These are phyloP conservation scores for Heliconius nattereri DNA, from an alignment of 1,140 invertebrate genomes.

Conservation along the genomic window DNA sequence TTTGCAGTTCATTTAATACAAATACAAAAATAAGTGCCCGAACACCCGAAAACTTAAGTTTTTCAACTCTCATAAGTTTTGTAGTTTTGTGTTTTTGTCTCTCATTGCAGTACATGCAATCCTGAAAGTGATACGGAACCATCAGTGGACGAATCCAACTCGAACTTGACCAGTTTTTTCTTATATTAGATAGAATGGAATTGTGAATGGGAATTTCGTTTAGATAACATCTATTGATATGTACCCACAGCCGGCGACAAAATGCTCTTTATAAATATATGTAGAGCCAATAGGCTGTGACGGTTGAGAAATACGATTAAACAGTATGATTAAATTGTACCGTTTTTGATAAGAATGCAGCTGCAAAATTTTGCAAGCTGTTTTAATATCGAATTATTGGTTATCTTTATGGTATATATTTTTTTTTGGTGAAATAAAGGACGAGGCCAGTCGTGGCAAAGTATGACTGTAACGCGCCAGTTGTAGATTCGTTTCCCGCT, in stretches of 20 bases:
- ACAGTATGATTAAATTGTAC: constrained; percentile 6
- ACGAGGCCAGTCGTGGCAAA: too few species aligned
- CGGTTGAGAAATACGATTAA: constrained; percentile 10
- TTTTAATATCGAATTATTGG: constrained; percentile 12
- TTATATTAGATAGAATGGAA: constrained; percentile 53
- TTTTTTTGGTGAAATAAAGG: background rate
- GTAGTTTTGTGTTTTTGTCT: too few species aligned
- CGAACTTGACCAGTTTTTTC: constrained; percentile 30
- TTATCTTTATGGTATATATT: background rate
- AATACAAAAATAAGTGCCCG: too few species aligned
- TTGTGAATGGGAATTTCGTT: constrained; percentile 52
- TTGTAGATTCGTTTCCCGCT: too few species aligned
- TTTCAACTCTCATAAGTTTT: too few species aligned
- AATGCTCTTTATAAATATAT: background rate
- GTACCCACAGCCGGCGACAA: background rate
- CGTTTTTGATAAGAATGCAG: constrained; percentile 20
- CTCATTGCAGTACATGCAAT: too few species aligned
- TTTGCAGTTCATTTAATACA: too few species aligned
- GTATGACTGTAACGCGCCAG: too few species aligned
- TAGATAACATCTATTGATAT: constrained; percentile 29
- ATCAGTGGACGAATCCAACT: too few species aligned
- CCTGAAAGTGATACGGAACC: too few species aligned
- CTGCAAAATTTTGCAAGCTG: constrained; percentile 24
- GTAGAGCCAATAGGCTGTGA: background rate
- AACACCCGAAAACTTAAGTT: too few species aligned